phyloP scores from a whole-genome alignment of 2,797 vertebrate genomes.

The Eospalax fontanierii region DNA sequence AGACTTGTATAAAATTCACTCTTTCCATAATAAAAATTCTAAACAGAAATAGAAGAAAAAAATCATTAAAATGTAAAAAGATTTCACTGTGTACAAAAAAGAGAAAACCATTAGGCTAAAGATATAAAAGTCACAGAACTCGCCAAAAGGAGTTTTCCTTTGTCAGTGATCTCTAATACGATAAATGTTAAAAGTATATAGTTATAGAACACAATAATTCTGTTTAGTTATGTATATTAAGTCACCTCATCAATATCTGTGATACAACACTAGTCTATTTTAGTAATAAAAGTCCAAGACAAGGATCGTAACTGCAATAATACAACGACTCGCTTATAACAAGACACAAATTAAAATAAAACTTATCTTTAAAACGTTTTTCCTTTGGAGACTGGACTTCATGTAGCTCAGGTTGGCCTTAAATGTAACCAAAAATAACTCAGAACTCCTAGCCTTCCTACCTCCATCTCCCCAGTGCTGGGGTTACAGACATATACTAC shows the following conservation, averaged over 20 bases:
- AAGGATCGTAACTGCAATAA: background rate
- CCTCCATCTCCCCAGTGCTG: background rate
- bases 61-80: slow-evolving; percentile 61
- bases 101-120: background rate
- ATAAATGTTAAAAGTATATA: slow-evolving; percentile 54
- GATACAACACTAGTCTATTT: background rate
- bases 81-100: background rate
- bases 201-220: slow-evolving; percentile 47
- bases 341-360: slow-evolving; percentile 35
- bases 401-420: background rate
- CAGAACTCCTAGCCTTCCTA: background rate
- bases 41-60: slow-evolving; percentile 16
- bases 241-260: background rate
- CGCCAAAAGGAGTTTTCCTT: slow-evolving; percentile 50
- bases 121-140: background rate
- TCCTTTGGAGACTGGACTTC: background rate
- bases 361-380: slow-evolving; percentile 31
- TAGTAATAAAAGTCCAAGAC: slow-evolving; percentile 42
- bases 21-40: slow-evolving; percentile 46
- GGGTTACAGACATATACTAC: too few relatives aligned
- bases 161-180: slow-evolving; percentile 14
- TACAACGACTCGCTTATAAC: slow-evolving; percentile 29
- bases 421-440: background rate
- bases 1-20: slow-evolving; percentile 50
- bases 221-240: background rate